Base-by-base conservation (phyloP, 2,888 invertebrate species). In the Slavum lentiscoides region DNA sequence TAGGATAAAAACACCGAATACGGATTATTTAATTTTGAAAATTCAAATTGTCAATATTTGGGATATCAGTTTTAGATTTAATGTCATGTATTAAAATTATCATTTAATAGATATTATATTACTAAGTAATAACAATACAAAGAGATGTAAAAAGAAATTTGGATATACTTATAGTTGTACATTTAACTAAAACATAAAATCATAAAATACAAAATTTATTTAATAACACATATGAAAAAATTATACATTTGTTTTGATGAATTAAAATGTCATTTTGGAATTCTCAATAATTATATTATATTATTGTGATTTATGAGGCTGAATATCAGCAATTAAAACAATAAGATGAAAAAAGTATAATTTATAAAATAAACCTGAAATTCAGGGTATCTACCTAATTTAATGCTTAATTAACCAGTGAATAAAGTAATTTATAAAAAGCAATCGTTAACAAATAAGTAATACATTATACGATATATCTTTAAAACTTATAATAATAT, bases 151-250 rank as follows among this genome's bases (percentile, higher is more conserved):
- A 43, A 11, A 49, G 49, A 49, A 11, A 49, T 13, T 49, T 15
- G 15, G 15, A 49, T 13, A 49, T 49, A 49, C 7, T 49, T 49
- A 49, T 49, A 49, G 15, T 49, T 49, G 2, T 43, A 43, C 43
- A 43, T 43, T 49, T 49, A 49, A 49, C 15, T 15, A 49, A 49
- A 49, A 49, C 11, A 53, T 74, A 13, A 74, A 66, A 74, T 30
- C 17, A 66, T 74, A 66, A 74, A 74, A 74, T 74, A 66, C 37
- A 74, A 74, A 64, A 55, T 66, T 55, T 37, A 74, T 74, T 66
- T 64, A 64, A 64, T 39, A 37, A 13, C 13, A 49, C 11, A 37
- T 58, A 64, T 66, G 8, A 55, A 64, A 74, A 23, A 55, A 39
- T 30, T 75, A 58, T 74, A 74, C 64, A 75, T 58, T 67, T 75